Base-by-base conservation (phyloP, 1,140 invertebrate species). In the Platyscapa corneri region DNA sequence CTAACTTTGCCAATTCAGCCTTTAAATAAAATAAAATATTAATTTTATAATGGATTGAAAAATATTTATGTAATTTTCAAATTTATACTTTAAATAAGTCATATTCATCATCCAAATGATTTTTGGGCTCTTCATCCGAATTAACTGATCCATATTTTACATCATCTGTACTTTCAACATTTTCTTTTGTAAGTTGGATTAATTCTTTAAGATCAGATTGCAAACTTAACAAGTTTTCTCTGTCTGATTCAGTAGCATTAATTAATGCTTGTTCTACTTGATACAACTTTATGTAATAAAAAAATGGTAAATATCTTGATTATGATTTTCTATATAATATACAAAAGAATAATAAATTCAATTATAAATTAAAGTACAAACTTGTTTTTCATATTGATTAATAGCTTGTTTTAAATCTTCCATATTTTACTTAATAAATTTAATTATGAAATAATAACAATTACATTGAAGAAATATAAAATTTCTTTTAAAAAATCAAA, bases 151-250 rank as follows among this genome's bases (percentile, higher is more conserved):
- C 77, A 83, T 1, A 34, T 80, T 85, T 82, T 64, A 78, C 85
- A 27, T 87, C 65, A 87, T 85, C 64, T 49, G 72, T 85, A 81
- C 91, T 92, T 82, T 93, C 89, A 76, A 95, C 89, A 88, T 93
- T 94, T 89, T 95, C 94, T 89, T 94, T 92, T 3, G 96, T 96
- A 46, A 97, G 92, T 10, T 93, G 91, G 60, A 97, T 94, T 3
- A 96, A 92, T 91, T 96, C 95, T 88, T 94, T 90, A 56, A 97
- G 93, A 89, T 96, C 95, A 34, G 94, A 92, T 88, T 95, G 94
- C 18, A 97, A 90, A 72, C 93, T 93, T 32, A 94, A 83, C 53
- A 96, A 91, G 82, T 95, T 95, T 34, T 95, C 93, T 30, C 92
- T 94, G 85, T 96, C 95, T 14, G 91, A 87, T 34, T 92, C 93